Conservation (phyloP, 2,797 vertebrate species). For the Pogonophryne albipinna region DNA sequence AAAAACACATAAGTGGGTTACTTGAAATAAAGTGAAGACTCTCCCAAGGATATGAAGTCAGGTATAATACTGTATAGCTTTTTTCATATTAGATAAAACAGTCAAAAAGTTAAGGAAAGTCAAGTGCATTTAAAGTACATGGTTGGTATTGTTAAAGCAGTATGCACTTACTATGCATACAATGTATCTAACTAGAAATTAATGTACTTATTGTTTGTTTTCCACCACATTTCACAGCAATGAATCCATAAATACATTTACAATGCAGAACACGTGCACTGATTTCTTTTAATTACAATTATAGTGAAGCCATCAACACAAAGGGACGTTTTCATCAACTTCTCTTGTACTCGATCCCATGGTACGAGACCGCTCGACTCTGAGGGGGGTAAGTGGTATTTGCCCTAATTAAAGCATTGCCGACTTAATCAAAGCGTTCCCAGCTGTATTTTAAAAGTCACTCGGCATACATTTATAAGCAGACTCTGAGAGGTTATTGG, state of each 20-base stretch:
- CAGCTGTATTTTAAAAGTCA: conserved; percentile 57
- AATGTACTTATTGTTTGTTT: conserved; percentile 21
- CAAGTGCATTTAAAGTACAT: neutral
- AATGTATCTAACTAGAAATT: conserved; percentile 1
- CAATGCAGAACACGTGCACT: conserved; percentile 26
- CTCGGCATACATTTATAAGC: conserved; percentile 58
- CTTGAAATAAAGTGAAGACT: conserved; percentile 27
- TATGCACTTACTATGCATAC: neutral
- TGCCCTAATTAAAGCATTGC: conserved; percentile 62
- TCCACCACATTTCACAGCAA: conserved; percentile 12
- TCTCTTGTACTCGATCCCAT: conserved; percentile 34
- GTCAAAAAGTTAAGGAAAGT: conserved; percentile 18
- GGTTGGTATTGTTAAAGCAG: conserved; percentile 7
- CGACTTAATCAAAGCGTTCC: conserved; percentile 56
- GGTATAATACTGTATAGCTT: neutral
- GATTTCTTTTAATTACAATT: conserved; percentile 30
- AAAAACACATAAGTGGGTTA: conserved; percentile 32
- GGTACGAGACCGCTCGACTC: conserved; percentile 53
- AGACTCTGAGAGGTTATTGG: conserved; percentile 42
- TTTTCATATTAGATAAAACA: conserved; percentile 24
- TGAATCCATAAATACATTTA: conserved; percentile 10
- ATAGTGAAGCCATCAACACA: conserved; percentile 47
- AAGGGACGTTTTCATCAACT: conserved; percentile 35
- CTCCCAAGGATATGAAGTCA: conserved; percentile 7
- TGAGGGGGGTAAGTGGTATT: conserved; percentile 54